Evolutionary conservation across 1,140 invertebrate genomes (phyloP).

Genomic region (Mya arenaria): DNA sequence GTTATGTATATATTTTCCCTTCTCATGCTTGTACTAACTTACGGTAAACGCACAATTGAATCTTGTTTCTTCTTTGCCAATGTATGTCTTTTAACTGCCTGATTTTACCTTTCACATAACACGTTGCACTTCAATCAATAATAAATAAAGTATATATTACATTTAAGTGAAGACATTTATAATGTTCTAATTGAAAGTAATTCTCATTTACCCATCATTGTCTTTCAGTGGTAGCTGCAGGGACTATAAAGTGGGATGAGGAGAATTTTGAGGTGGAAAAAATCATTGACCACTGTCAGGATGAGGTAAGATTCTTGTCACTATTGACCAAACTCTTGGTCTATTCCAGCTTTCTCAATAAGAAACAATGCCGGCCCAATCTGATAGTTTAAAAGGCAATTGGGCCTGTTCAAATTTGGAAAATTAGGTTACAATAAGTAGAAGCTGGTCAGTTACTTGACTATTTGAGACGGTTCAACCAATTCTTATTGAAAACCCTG

Average conservation of each 20-base stretch:
- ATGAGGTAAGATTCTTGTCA: slow-evolving; percentile 73
- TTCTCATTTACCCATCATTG: no score
- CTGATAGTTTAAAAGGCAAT: background rate
- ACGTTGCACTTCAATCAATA: background rate
- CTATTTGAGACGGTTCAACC: background rate
- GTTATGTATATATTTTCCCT: no score
- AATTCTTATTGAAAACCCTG: no score
- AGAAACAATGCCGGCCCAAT: background rate
- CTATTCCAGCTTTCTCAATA: no score
- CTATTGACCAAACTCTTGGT: no score
- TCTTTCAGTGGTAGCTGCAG: slow-evolving; percentile 75
- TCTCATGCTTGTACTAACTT: background rate
- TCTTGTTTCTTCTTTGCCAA: background rate
- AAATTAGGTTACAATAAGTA: background rate
- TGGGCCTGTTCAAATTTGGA: background rate
- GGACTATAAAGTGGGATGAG: slow-evolving; percentile 73
- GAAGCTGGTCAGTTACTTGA: background rate
- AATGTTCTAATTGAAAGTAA: no score
- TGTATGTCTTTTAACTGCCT: background rate
- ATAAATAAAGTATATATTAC: background rate
- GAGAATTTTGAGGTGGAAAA: slow-evolving; percentile 78
- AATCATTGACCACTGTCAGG: slow-evolving; percentile 73
- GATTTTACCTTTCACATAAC: background rate
- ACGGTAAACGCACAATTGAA: background rate
- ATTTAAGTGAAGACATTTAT: no score